A percentile compares a stretch with the other conserved stretches of the same genome.
These are phyloP conservation scores for Pammene fasciana DNA, from an alignment of 2,888 invertebrate species.

Conservation along the genomic window DNA sequence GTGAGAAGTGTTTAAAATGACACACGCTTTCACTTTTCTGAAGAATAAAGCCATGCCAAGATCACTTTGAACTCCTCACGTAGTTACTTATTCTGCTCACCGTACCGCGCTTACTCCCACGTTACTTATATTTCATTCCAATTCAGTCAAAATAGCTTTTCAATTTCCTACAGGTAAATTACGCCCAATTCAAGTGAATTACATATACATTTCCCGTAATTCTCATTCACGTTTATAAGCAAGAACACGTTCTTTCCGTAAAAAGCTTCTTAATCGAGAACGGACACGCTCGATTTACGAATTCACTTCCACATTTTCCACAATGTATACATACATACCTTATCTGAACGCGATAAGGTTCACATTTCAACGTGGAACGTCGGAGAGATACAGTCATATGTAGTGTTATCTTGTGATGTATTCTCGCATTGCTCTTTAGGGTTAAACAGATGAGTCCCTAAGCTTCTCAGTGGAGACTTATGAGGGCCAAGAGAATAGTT, in stretches of 20 bases:
- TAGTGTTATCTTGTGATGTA: slow-evolving; percentile 2
- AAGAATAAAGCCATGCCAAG: too few species aligned
- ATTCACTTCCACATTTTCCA: neutral
- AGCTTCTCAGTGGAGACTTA: slow-evolving; percentile 11
- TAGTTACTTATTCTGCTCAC: too few species aligned
- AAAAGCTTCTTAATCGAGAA: slow-evolving; percentile 26
- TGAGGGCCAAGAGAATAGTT: neutral
- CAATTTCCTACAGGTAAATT: slow-evolving; percentile 1
- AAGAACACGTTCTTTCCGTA: slow-evolving; percentile 4
- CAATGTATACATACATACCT: neutral
- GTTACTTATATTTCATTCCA: neutral
- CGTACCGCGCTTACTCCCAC: too few species aligned
- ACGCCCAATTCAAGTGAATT: neutral
- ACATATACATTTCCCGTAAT: neutral
- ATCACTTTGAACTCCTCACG: neutral
- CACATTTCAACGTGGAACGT: neutral
- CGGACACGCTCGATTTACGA: slow-evolving; percentile 15
- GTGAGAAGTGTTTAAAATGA: too few species aligned
- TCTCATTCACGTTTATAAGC: slow-evolving; percentile 2
- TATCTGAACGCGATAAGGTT: neutral
- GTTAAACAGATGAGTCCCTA: slow-evolving; percentile 17
- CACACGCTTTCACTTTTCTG: neutral
- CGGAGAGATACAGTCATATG: neutral
- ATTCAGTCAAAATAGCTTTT: neutral
- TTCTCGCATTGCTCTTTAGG: slow-evolving; percentile 16